Evolutionary conservation across 1,140 invertebrate genomes (phyloP).

Genomic region (Leptinotarsa texana): DNA sequence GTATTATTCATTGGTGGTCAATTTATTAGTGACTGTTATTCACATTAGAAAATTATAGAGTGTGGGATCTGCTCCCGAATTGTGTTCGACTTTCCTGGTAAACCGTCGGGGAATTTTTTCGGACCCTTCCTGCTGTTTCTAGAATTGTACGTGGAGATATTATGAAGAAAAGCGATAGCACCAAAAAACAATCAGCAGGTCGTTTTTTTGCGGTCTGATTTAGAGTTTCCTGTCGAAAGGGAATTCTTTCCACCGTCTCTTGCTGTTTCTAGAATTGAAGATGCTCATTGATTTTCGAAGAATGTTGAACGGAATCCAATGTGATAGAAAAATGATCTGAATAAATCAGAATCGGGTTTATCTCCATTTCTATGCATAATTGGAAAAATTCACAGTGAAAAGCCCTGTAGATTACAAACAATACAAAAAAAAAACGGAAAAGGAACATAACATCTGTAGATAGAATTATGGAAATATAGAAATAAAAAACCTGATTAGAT

Average conservation of each 20-base stretch:
- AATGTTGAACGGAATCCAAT: too few relatives aligned
- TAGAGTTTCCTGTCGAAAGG: background rate
- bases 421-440: too few relatives aligned
- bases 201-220: background rate
- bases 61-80: background rate
- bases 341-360: too few relatives aligned
- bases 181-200: background rate
- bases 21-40: background rate
- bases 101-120: conserved; percentile 7
- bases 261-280: too few relatives aligned
- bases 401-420: too few relatives aligned
- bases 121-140: background rate
- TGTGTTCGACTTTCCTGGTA: background rate
- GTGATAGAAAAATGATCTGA: too few relatives aligned
- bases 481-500: too few relatives aligned
- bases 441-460: too few relatives aligned
- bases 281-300: too few relatives aligned
- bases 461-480: too few relatives aligned
- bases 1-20: conserved; percentile 11
- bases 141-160: background rate
- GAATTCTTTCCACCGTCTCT: background rate
- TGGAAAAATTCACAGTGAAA: too few relatives aligned
- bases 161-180: background rate
- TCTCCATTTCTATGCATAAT: too few relatives aligned
- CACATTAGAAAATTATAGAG: conserved; percentile 7